These are phyloP conservation scores for Euura lappo DNA, from an alignment of 1,140 invertebrate genomes.

Conservation along the genomic window DNA sequence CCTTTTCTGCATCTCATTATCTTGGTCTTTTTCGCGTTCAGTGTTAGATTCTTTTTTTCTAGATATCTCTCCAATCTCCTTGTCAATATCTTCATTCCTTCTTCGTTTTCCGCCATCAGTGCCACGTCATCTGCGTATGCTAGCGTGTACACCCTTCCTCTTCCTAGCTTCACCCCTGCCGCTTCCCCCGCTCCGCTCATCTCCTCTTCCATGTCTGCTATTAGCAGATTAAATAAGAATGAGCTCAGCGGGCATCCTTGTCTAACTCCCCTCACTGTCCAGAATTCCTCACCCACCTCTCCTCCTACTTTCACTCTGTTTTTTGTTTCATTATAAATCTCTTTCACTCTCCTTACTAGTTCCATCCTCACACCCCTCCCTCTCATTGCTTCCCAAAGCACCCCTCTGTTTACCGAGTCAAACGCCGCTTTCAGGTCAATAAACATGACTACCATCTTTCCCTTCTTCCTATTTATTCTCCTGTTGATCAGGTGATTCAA, in stretches of 20 bases:
- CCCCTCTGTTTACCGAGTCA: slow-evolving; percentile 21
- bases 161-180: not conserved
- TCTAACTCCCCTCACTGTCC: slow-evolving; percentile 20
- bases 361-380: slow-evolving; percentile 1
- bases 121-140: not conserved
- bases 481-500: slow-evolving; percentile 20
- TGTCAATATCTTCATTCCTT: not conserved
- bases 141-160: not conserved
- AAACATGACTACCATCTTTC: slow-evolving; percentile 17
- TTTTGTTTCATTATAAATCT: slow-evolving; percentile 14
- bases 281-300: not conserved
- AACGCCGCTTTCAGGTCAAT: slow-evolving; percentile 25
- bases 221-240: slow-evolving; percentile 26
- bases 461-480: not conserved
- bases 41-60: not conserved
- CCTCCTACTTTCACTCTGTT: slow-evolving; percentile 10
- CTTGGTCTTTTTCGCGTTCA: not conserved
- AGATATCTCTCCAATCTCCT: not conserved
- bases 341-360: slow-evolving; percentile 10
- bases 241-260: slow-evolving; percentile 26
- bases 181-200: not conserved
- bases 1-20: not conserved
- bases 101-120: not conserved
- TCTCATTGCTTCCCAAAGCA: slow-evolving; percentile 13
- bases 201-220: slow-evolving; percentile 18